Evolutionary conservation across 2,888 invertebrate genomes (phyloP), one percentile per base, ranked within the genome.

Genomic region (Melieria crassipennis): DNA sequence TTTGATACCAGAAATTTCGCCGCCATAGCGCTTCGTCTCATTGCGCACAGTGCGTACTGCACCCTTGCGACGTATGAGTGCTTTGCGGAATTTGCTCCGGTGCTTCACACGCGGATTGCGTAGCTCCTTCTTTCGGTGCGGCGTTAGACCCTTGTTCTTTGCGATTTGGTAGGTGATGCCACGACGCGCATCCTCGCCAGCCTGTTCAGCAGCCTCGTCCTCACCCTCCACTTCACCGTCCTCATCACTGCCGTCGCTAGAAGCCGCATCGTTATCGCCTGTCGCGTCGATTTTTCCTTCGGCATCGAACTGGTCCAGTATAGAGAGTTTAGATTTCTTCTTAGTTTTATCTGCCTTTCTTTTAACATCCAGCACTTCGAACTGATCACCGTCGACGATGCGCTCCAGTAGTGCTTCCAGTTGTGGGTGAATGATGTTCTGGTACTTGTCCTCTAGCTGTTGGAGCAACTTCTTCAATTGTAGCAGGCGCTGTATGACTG

Each of bases 31-130:
- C 47, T 89, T 88, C 5, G 91, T 82, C 88, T 99, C 98, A 73
- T 91, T 94, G 75, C 95, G 90, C 3, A 94, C 92, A 81, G 93
- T 93, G 73, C 96, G 91, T 0, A 97, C 93, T 81, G 97, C 97
- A 82, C 98, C 98, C 88, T 94, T 97, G 86, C 98, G 92, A 71
- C 96, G 91, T 76, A 97, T 94, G 79, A 94, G 91, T 1, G 98
- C 98, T 86, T 97, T 97, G 74, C 94, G 91, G 87, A 92, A 99
- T 86, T 98, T 98, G 78, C 93, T 92, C 79, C 95, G 92, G 85
- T 98, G 94, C 86, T 97, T 98, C 5, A 99, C 97, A 81, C 99
- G 91, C 0, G 98, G 98, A 89, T 99, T 98, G 75, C 96, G 91
- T 79, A 92, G 91, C 82, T 96, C 96, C 86, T 97, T 98, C 87